Evolutionary conservation across 2,113 vertebrate genomes (phyloP).

Genomic region (Anoplopoma fimbria): DNA sequence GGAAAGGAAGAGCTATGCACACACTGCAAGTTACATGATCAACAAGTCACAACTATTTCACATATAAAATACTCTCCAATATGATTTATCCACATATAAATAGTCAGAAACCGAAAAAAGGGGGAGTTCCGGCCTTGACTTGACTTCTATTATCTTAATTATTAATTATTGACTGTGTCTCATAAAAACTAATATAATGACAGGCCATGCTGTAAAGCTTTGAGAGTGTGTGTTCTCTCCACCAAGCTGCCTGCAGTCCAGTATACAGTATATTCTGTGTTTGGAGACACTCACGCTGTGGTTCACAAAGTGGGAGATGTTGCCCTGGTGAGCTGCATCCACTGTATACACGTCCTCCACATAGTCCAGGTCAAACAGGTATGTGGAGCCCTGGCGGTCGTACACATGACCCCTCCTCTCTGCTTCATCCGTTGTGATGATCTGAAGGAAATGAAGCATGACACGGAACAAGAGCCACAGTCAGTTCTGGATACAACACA

Average conservation of each 20-base stretch:
- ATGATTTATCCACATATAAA: neutral
- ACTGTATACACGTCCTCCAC: conserved; percentile 95
- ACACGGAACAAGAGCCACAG: neutral
- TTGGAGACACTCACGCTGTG: conserved; percentile 89
- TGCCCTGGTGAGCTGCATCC: conserved; percentile 92
- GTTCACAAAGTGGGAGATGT: conserved; percentile 96
- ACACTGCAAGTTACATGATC: neutral
- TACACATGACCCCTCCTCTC: conserved; percentile 91
- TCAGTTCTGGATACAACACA: neutral
- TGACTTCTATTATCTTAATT: neutral
- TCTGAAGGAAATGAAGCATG: conserved; percentile 76
- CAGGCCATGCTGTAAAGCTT: neutral
- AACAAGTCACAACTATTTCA: neutral
- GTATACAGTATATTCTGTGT: neutral
- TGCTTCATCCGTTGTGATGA: conserved; percentile 94
- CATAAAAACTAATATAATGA: neutral
- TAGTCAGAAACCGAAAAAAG: neutral
- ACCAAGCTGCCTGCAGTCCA: neutral
- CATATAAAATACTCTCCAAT: neutral
- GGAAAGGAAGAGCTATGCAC: neutral
- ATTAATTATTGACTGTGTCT: neutral
- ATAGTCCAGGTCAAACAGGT: conserved; percentile 96
- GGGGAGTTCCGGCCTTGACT: neutral
- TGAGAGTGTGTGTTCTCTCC: no score
- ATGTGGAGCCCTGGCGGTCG: conserved; percentile 91